Percentiles rank a stretch among this genome's conserved stretches.
Evolutionary conservation across 2,888 invertebrate species (phyloP).

Genomic region (Eupelmus urozonus): DNA sequence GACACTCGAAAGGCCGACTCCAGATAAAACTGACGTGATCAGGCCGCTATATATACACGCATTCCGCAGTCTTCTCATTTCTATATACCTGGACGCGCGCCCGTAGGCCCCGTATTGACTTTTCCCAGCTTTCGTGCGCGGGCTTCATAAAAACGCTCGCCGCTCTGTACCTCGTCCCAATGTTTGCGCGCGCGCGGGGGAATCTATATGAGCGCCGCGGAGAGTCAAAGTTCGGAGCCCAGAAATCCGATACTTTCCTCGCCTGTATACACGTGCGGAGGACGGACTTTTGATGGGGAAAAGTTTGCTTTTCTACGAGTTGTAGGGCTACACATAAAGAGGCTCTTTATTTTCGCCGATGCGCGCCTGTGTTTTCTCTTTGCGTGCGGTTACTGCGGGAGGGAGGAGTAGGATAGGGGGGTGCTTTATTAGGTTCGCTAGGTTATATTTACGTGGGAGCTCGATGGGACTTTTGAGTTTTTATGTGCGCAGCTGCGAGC

Average conservation of each 20-base stretch:
- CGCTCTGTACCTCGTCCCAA: neutral
- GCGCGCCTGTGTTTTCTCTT: neutral
- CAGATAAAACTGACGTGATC: no score
- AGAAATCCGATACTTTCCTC: conserved; percentile 35
- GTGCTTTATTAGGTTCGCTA: conserved; percentile 13
- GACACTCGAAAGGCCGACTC: no score
- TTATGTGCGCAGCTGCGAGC: no score
- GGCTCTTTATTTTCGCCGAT: conserved; percentile 20
- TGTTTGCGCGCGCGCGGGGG: neutral
- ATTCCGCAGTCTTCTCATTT: no score
- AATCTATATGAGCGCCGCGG: neutral
- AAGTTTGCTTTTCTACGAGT: conserved; percentile 39
- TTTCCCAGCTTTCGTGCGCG: conserved; percentile 47
- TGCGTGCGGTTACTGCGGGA: neutral
- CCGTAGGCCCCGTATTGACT: conserved; percentile 34
- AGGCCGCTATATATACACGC: no score
- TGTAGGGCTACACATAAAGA: no score
- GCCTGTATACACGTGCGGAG: neutral
- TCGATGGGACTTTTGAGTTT: neutral
- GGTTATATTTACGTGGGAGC: no score
- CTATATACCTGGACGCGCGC: no score
- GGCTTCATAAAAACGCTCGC: neutral
- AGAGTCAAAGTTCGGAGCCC: conserved; percentile 30
- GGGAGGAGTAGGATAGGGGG: neutral
- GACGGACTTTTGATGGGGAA: neutral